Conservation (phyloP, 1,140 invertebrate genomes). For the Delia radicum region DNA sequence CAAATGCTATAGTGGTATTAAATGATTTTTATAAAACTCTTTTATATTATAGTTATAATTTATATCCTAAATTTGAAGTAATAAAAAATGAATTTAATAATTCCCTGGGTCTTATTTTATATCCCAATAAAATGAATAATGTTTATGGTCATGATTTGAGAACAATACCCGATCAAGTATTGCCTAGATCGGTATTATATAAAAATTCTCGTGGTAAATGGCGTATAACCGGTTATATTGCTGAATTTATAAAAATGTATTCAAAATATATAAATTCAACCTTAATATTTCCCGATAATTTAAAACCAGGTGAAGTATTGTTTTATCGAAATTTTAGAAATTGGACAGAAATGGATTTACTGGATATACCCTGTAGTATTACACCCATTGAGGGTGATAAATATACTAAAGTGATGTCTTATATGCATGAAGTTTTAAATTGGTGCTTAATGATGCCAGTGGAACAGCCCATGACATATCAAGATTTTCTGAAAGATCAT, state of each 20-base stretch:
- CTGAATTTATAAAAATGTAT: constrained; percentile 4
- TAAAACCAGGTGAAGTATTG: background rate
- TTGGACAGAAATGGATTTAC: background rate
- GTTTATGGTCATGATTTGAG: background rate
- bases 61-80: background rate
- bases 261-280: background rate
- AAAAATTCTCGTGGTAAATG: background rate
- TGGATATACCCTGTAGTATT: constrained; percentile 3
- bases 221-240: background rate
- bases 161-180: constrained; percentile 17
- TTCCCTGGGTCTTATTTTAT: background rate
- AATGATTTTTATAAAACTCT: background rate
- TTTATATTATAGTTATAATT: background rate
- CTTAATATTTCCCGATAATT: background rate
- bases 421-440: background rate
- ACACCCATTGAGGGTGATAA: background rate
- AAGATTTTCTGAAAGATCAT: background rate
- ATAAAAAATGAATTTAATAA: background rate
- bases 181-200: constrained; percentile 5
- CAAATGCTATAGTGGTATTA: background rate
- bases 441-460: constrained; percentile 13
- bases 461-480: background rate
- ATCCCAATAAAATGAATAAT: background rate
- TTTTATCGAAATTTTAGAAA: constrained; percentile 10
- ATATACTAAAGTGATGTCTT: background rate